Conservation (phyloP, 2,888 invertebrate species). For the Altica lythri region DNA sequence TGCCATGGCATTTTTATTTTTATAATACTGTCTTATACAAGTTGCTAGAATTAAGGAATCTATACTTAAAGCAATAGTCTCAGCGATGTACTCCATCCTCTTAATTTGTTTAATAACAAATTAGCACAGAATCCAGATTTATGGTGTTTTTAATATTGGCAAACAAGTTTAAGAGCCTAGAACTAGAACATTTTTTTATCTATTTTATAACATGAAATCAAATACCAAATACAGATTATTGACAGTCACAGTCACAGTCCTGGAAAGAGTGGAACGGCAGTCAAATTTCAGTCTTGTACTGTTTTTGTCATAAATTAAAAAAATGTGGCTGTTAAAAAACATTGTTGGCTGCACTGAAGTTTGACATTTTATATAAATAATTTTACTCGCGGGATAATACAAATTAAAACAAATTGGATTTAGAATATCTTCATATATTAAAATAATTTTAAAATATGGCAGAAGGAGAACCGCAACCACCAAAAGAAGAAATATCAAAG, state of each 20-base stretch:
- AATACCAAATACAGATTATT: too few relatives aligned
- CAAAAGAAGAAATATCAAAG: slow-evolving; percentile 40
- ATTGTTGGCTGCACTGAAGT: background rate
- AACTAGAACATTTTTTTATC: too few relatives aligned
- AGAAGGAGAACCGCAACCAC: slow-evolving; percentile 38
- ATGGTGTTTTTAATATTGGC: background rate
- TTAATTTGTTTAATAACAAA: background rate
- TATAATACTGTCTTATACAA: slow-evolving; percentile 75
- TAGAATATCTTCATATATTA: slow-evolving; percentile 3
- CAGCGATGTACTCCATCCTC: slow-evolving; percentile 77
- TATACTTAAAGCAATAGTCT: slow-evolving; percentile 74
- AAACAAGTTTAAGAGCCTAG: background rate
- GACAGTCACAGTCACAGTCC: too few relatives aligned
- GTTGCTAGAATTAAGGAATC: slow-evolving; percentile 75
- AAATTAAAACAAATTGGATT: slow-evolving; percentile 15
- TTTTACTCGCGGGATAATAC: slow-evolving; percentile 19
- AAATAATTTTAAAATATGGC: slow-evolving; percentile 35
- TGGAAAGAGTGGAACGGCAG: too few relatives aligned
- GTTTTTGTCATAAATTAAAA: too few relatives aligned
- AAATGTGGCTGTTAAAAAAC: background rate
- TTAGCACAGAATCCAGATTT: too few relatives aligned
- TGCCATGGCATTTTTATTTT: slow-evolving; percentile 72
- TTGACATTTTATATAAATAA: slow-evolving; percentile 7
- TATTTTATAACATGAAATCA: too few relatives aligned
- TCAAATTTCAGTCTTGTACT: too few relatives aligned